Evolutionary conservation across 2,797 vertebrate genomes (phyloP).

Genomic region (Rhinichthys osculus): DNA sequence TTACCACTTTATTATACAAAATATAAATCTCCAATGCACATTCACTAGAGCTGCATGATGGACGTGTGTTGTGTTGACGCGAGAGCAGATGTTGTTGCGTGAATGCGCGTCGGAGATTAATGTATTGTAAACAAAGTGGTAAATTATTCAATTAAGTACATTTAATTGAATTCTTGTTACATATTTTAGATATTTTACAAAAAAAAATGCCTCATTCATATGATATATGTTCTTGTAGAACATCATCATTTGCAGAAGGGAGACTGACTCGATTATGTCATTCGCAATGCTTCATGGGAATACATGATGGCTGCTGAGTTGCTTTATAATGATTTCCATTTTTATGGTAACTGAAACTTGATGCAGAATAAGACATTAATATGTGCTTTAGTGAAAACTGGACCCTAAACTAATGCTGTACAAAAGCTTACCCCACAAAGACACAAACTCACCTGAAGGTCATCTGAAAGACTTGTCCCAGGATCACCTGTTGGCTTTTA

Average conservation of each 20-base stretch:
- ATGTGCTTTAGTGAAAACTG: no score
- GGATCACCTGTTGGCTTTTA: slow-evolving; percentile 92
- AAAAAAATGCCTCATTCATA: no score
- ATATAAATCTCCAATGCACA: no score
- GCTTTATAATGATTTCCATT: background rate
- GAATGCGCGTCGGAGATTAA: no score
- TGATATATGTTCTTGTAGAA: background rate
- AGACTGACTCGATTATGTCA: background rate
- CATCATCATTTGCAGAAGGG: background rate
- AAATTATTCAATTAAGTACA: background rate
- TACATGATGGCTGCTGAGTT: background rate
- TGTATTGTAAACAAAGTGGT: no score
- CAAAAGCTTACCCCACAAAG: background rate
- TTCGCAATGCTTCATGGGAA: background rate
- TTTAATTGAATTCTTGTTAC: background rate
- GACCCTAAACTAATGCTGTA: no score
- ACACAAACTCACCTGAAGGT: slow-evolving; percentile 88
- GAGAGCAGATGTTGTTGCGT: no score
- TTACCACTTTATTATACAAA: no score
- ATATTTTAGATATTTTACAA: no score
- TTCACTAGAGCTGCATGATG: no score
- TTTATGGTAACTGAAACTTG: background rate
- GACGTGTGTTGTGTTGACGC: no score
- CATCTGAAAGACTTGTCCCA: slow-evolving; percentile 98
- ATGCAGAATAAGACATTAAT: no score